Conservation (phyloP, 2,888 invertebrate genomes). For the Orthonevra nobilis region DNA sequence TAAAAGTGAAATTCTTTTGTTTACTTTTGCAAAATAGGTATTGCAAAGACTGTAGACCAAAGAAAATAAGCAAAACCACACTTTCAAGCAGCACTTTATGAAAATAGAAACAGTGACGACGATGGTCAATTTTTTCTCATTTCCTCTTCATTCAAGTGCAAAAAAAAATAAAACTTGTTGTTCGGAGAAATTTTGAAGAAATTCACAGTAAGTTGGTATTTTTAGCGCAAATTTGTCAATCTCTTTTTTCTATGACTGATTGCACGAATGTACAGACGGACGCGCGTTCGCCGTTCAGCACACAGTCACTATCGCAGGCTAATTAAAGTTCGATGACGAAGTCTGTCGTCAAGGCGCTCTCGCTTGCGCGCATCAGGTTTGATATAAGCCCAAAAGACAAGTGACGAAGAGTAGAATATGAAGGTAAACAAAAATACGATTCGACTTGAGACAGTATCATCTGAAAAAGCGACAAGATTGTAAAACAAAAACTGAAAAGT, state of each 20-base stretch:
- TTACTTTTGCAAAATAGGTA: slow-evolving; percentile 63
- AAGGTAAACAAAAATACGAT: slow-evolving; percentile 46
- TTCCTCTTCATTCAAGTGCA: slow-evolving; percentile 43
- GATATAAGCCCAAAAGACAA: slow-evolving; percentile 20
- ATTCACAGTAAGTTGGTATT: slow-evolving; percentile 53
- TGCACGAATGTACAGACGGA: slow-evolving; percentile 25
- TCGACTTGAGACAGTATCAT: slow-evolving; percentile 25
- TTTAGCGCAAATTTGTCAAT: slow-evolving; percentile 67
- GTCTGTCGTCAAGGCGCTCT: slow-evolving; percentile 30
- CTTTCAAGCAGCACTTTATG: slow-evolving; percentile 13
- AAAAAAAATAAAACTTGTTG: slow-evolving; percentile 41
- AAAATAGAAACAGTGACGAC: slow-evolving; percentile 36
- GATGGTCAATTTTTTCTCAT: slow-evolving; percentile 27
- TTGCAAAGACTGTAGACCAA: slow-evolving; percentile 31
- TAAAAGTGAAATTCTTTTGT: slow-evolving; percentile 69
- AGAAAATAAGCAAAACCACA: slow-evolving; percentile 43
- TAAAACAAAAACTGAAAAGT: not conserved
- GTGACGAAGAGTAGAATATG: slow-evolving; percentile 17
- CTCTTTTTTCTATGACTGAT: slow-evolving; percentile 54
- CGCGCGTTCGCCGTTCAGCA: slow-evolving; percentile 16
- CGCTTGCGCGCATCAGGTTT: slow-evolving; percentile 13
- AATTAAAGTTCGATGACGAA: slow-evolving; percentile 65
- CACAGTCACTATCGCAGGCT: slow-evolving; percentile 47
- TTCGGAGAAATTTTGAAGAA: slow-evolving; percentile 47
- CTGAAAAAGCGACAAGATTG: slow-evolving; percentile 30